Percentiles rank a stretch among this genome's conserved stretches.
Conservation (phyloP, 2,888 invertebrate genomes). For the Alloplasta piceator region DNA sequence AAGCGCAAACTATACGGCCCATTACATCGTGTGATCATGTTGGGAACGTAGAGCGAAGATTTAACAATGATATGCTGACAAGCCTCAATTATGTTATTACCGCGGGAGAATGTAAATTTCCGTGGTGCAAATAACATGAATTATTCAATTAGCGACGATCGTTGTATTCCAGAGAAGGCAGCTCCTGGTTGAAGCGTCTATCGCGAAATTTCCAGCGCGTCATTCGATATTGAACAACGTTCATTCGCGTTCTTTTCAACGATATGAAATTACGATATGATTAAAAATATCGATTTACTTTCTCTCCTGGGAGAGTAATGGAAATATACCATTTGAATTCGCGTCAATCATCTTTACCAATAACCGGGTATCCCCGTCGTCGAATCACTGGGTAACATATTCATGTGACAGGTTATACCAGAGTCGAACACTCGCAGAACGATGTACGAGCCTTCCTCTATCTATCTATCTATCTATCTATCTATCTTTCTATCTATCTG, state of each 20-base stretch:
- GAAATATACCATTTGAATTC: neutral
- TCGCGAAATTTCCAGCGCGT: neutral
- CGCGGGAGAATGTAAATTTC: conserved; percentile 19
- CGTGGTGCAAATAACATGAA: conserved; percentile 16
- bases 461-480: no score
- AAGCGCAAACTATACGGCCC: conserved; percentile 16
- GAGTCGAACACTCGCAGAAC: conserved; percentile 23
- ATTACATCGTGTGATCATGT: conserved; percentile 4
- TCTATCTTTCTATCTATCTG: no score
- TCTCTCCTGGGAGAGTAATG: no score
- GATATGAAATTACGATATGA: neutral
- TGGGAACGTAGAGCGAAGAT: neutral
- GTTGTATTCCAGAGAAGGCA: neutral
- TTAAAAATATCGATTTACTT: no score
- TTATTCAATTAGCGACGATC: conserved; percentile 28
- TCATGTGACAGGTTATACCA: conserved; percentile 29
- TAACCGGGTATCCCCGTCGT: conserved; percentile 32
- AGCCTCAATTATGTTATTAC: conserved; percentile 40
- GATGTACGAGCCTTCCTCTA: neutral
- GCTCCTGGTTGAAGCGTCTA: neutral
- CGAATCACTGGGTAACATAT: conserved; percentile 34
- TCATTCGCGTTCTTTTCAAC: neutral
- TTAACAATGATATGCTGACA: conserved; percentile 13
- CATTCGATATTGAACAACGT: neutral
- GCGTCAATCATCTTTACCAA: conserved; percentile 42